A percentile compares a stretch with the other conserved stretches of the same genome.
phyloP scores from a whole-genome alignment of 2,888 invertebrate genomes.

The Macropis europaea region DNA sequence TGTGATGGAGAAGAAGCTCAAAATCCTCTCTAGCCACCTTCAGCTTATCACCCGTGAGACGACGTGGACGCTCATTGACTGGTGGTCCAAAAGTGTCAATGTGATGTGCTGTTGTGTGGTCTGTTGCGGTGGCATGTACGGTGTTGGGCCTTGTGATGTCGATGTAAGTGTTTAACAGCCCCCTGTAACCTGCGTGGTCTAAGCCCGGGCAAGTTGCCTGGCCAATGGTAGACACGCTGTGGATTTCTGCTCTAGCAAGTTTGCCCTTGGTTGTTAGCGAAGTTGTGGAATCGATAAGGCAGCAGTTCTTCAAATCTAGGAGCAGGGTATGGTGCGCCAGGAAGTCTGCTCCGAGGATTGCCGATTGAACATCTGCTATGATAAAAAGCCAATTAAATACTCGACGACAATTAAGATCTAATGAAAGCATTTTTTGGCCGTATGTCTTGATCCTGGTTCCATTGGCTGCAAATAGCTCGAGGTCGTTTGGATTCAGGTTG shows the following conservation, averaged over 20 bases:
- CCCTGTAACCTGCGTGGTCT: neutral
- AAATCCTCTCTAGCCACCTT: too few relatives aligned
- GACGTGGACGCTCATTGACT: too few relatives aligned
- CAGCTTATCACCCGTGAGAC: too few relatives aligned
- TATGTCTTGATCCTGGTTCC: constrained; percentile 31
- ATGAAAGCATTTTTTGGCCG: constrained; percentile 18
- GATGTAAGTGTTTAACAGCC: neutral
- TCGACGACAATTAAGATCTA: constrained; percentile 34
- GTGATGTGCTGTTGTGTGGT: too few relatives aligned
- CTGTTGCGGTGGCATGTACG: too few relatives aligned
- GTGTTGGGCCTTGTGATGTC: too few relatives aligned
- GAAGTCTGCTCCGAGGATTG: constrained; percentile 50
- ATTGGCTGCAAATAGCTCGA: constrained; percentile 33
- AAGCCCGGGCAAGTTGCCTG: neutral
- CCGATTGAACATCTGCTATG: constrained; percentile 29
- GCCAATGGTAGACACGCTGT: constrained; percentile 15
- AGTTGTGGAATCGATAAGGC: constrained; percentile 20
- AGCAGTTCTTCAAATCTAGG: constrained; percentile 29
- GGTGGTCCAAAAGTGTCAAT: too few relatives aligned
- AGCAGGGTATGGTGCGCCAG: constrained; percentile 22
- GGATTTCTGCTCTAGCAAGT: neutral
- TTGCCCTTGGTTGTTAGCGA: neutral
- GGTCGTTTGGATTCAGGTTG: neutral
- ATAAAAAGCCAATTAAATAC: constrained; percentile 38
- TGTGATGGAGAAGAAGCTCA: too few relatives aligned